Evolutionary conservation across 1,140 invertebrate species (phyloP).

Genomic region (Plodia interpunctella): DNA sequence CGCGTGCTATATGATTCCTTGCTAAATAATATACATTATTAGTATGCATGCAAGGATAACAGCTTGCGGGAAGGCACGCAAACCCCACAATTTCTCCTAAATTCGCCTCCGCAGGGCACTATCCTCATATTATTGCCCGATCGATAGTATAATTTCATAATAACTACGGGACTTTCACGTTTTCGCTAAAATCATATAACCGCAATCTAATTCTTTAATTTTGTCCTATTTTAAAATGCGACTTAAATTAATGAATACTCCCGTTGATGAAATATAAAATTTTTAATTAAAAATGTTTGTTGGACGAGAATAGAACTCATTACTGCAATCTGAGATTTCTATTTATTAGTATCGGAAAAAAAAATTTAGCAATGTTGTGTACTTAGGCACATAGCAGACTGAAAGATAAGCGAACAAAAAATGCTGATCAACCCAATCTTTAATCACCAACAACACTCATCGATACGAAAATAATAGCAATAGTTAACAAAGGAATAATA

Average conservation of each 20-base stretch:
- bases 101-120: conserved; percentile 59
- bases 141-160: conserved; percentile 69
- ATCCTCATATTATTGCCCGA: conserved; percentile 63
- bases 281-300: no score
- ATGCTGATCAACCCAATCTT: conserved; percentile 23
- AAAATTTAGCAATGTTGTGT: no score
- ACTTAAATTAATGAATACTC: no score
- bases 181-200: conserved; percentile 31
- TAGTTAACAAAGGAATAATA: conserved; percentile 69
- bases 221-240: neutral
- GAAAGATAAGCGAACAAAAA: neutral
- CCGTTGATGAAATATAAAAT: no score
- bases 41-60: conserved; percentile 49
- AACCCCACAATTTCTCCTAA: conserved; percentile 67
- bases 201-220: conserved; percentile 1
- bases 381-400: no score
- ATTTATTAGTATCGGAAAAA: no score
- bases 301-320: no score
- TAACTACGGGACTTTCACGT: conserved; percentile 47
- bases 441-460: conserved; percentile 48
- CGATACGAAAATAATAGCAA: conserved; percentile 54
- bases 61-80: conserved; percentile 56
- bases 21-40: conserved; percentile 56
- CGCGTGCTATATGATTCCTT: conserved; percentile 59
- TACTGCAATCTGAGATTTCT: no score